Evolutionary conservation across 2,888 invertebrate species (phyloP).

Genomic region (Thereva nobilitata): DNA sequence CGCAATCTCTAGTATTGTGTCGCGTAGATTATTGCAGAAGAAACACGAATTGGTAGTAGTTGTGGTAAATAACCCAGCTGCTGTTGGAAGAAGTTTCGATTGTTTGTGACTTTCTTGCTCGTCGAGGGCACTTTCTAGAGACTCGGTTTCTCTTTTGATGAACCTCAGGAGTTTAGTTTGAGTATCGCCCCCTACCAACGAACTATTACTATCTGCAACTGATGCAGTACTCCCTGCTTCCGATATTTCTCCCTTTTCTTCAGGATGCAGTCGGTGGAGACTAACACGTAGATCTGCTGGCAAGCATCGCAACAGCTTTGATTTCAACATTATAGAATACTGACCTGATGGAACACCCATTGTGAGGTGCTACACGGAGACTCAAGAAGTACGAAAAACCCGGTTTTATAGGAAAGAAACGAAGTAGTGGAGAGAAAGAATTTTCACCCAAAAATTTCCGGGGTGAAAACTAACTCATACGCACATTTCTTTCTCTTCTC

Average conservation of each 20-base stretch:
- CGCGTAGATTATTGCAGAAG: conserved; percentile 18
- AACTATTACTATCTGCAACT: not conserved
- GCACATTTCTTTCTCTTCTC: no score
- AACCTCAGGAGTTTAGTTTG: not conserved
- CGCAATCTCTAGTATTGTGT: conserved; percentile 22
- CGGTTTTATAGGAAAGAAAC: no score
- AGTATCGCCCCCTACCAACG: not conserved
- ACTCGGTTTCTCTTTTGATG: conserved; percentile 5
- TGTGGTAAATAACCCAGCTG: conserved; percentile 8
- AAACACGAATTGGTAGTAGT: not conserved
- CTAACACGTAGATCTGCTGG: conserved; percentile 21
- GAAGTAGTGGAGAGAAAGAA: no score
- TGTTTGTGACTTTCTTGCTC: not conserved
- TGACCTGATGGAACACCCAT: conserved; percentile 8
- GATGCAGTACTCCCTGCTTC: not conserved
- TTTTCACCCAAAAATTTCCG: no score
- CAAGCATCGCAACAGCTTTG: conserved; percentile 28
- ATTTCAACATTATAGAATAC: conserved; percentile 26
- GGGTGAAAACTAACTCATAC: no score
- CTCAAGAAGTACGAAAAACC: no score
- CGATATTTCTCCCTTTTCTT: conserved; percentile 4
- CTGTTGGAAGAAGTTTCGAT: not conserved
- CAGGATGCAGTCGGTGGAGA: conserved; percentile 21
- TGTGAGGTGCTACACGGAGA: no score
- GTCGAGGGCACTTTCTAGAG: not conserved